A percentile compares a stretch with the other conserved stretches of the same genome.
These are phyloP conservation scores for Uloborus plumipes DNA, from an alignment of 2,888 invertebrate genomes.

Conservation along the genomic window DNA sequence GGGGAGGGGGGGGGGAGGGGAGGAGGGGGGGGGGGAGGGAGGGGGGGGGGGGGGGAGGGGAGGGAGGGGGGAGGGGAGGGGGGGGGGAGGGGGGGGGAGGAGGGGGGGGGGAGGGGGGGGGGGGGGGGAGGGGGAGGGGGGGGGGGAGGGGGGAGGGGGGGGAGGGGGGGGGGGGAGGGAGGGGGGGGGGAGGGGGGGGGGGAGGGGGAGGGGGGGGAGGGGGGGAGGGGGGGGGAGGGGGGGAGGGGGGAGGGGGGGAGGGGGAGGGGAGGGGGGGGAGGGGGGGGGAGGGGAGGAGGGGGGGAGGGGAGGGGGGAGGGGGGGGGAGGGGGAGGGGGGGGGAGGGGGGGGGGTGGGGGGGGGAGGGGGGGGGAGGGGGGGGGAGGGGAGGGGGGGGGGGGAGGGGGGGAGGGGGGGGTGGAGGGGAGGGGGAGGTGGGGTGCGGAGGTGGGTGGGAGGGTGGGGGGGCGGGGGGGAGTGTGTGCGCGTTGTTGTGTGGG, in stretches of 20 bases:
- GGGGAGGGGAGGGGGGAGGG: too few relatives aligned
- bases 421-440: too few relatives aligned
- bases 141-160: neutral
- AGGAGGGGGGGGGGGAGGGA: neutral
- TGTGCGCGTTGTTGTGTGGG: too few relatives aligned
- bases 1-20: neutral
- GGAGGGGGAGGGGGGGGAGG: neutral
- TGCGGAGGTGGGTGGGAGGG: too few relatives aligned
- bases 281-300: too few relatives aligned
- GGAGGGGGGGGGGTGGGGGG: too few relatives aligned
- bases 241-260: neutral
- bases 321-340: too few relatives aligned
- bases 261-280: too few relatives aligned
- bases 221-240: neutral
- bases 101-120: neutral
- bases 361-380: too few relatives aligned
- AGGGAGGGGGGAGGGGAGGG: neutral
- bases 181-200: neutral
- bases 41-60: neutral
- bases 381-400: too few relatives aligned
- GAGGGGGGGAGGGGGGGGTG: too few relatives aligned
- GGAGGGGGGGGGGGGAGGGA: neutral
- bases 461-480: too few relatives aligned
- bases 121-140: neutral
- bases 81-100: neutral